Evolutionary conservation across 2,797 vertebrate species (phyloP), one percentile per base, ranked within the genome.

Genomic region (Kryptopterus vitreolus): DNA sequence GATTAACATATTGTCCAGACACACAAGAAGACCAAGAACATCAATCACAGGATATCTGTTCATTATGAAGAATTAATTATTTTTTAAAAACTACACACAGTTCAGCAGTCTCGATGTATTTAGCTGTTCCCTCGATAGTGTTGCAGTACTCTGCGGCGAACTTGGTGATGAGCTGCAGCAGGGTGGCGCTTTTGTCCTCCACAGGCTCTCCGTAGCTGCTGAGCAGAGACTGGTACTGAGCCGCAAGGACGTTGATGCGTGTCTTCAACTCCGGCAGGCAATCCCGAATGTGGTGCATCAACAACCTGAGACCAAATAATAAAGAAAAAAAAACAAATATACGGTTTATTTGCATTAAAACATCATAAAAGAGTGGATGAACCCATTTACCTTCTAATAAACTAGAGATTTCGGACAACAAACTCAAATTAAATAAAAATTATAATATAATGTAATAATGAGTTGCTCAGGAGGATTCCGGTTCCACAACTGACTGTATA

Each of bases 271-370:
- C 97, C 1, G 98, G 98, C 77, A 99, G 94, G 85, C 98, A 99
- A 85, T 99, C 98, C 46, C 98, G 92, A 89, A 99, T 99, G 91
- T 99, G 98, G 91, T 99, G 98, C 98, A 99, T 99, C 87, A 99
- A 91, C 81, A 99, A 86, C 89, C 98, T 98, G 88, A 57, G 81
- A 87, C 85, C 59, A 82, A 52, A 35, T 26, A 20, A 52, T 4
- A 43, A 43, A 43, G 38, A 43, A 43, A 43, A 7, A 43, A 43
- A 43, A 6, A 43, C 38, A 43, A 43, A 43, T 43, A n/a, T n/a
- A n/a, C n/a, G n/a, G n/a, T 24, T 5, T 4, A 50, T 33, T 65
- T 13, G 35, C n/a, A 68, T 16, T 24, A 46, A 24, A 12, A 62
- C n/a, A n/a, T n/a, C n/a, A n/a, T n/a, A n/a, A n/a, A n/a, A n/a